These are phyloP conservation scores for Nothoprocta pentlandii DNA, from an alignment of 2,113 vertebrate species.

Conservation along the genomic window DNA sequence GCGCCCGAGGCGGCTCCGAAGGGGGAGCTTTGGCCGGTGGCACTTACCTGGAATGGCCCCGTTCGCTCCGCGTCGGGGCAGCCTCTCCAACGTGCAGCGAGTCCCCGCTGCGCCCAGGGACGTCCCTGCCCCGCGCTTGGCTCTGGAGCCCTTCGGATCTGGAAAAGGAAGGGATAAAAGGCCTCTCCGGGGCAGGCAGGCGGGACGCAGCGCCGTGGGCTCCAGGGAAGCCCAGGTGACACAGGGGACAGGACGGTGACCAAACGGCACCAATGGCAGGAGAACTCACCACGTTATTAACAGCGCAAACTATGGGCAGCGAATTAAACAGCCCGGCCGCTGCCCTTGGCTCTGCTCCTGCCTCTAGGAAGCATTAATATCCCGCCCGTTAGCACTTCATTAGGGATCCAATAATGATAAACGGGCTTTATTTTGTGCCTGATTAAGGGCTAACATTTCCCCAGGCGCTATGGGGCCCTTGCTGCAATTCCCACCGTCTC, in stretches of 20 bases:
- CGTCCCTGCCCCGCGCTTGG: not conserved
- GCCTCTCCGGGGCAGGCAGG: not conserved
- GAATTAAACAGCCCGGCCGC: slow-evolving; percentile 76
- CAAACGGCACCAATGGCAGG: not conserved
- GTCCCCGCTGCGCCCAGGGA: not conserved
- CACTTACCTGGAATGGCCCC: not conserved
- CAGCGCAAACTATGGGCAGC: slow-evolving; percentile 63
- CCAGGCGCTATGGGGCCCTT: slow-evolving; percentile 70
- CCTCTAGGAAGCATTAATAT: slow-evolving; percentile 78
- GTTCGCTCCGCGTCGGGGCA: not conserved
- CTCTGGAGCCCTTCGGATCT: not conserved
- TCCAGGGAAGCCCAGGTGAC: not conserved
- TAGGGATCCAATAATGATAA: slow-evolving; percentile 76
- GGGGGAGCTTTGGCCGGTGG: not conserved
- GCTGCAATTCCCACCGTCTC: slow-evolving; percentile 59
- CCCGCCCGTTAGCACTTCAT: slow-evolving; percentile 77
- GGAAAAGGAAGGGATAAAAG: not conserved
- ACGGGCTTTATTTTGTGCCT: slow-evolving; percentile 68
- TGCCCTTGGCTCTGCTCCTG: slow-evolving; percentile 64
- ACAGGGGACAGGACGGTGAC: not conserved
- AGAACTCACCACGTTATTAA: slow-evolving; percentile 57
- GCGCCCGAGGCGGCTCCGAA: not conserved
- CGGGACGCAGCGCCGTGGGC: not conserved
- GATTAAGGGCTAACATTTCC: slow-evolving; percentile 77
- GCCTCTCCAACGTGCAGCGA: not conserved